phyloP scores from a whole-genome alignment of 2,888 invertebrate species.

The Gryllus longicercus region DNA sequence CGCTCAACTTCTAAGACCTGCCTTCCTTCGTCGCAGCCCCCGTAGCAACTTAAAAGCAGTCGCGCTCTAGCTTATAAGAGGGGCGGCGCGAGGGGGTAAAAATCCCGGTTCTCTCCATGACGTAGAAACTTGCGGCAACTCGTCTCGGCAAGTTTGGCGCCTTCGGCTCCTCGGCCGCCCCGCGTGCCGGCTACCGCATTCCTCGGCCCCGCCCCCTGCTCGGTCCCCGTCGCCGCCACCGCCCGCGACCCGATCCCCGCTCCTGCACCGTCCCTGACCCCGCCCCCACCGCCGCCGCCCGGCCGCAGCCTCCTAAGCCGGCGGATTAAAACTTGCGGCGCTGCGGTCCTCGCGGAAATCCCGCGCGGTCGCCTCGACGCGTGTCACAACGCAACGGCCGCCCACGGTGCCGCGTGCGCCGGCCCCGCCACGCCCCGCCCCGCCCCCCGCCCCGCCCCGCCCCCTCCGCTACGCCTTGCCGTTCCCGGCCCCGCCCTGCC shows the following conservation, averaged over 20 bases:
- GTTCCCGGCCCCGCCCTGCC: too few species aligned
- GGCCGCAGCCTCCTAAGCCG: background rate
- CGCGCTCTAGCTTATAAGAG: background rate
- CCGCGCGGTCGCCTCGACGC: background rate
- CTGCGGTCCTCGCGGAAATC: background rate
- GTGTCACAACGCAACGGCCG: background rate
- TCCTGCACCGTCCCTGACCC: background rate
- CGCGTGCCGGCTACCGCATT: background rate
- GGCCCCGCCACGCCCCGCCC: too few species aligned
- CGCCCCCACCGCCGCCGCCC: background rate
- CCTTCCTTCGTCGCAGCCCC: background rate
- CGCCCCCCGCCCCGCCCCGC: too few species aligned
- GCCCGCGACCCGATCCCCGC: background rate
- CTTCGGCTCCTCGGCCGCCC: background rate
- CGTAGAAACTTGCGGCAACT: slow-evolving; percentile 17
- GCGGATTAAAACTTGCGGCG: background rate
- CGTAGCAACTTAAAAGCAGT: background rate
- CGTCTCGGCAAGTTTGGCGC: background rate
- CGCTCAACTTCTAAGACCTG: slow-evolving; percentile 2
- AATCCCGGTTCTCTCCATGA: background rate
- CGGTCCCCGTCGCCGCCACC: background rate
- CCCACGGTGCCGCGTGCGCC: too few species aligned
- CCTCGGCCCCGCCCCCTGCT: background rate
- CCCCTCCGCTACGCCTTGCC: too few species aligned
- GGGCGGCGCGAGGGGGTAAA: background rate